Base-by-base conservation (phyloP, 2,888 invertebrate genomes). In the Saturnia japonica region DNA sequence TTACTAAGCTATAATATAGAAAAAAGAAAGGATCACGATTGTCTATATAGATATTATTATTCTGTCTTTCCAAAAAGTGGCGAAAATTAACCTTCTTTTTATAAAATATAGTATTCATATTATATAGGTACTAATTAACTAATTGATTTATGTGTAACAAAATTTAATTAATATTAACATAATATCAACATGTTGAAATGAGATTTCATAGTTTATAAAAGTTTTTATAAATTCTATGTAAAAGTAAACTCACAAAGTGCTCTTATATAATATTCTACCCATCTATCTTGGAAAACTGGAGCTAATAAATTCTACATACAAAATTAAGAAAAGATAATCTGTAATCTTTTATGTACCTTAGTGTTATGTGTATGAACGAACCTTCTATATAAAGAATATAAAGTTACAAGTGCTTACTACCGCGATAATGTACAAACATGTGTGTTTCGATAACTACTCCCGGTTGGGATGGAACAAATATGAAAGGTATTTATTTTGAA, bases 391-490 rank as follows among this genome's bases (percentile, higher is more conserved):
- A 34, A 34, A 34, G 2, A 34, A 34, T 19, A 47, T 7, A 8
- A 47, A n/a, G 19, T n/a, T 47, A 6, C 19, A 54, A 54, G 54
- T 54, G 54, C 54, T 22, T 22, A 22, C 19, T 19, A 54, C n/a
- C 14, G 54, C 40, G 34, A 69, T 70, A 67, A 54, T 70, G 67
- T 54, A 40, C 16, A 70, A 70, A 70, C 40, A 42, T 67, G 70
- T 67, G 22, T 34, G 60, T 19, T 70, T 67, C 45, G 51, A 70
- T 16, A 40, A 70, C 19, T 57, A 70, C n/a, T 54, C 54, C 16
- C 16, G 51, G n/a, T 62, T 47, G 14, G 42, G 19, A 22, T 40
- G 28, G 57, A 25, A 42, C 22, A 22, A 45, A 9, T 43, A 45
- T 45, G 67, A 67, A 40, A 34, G 64, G 64, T 64, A 40, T 19